Conservation (phyloP, 2,113 vertebrate species). For the Euleptes europaea region DNA sequence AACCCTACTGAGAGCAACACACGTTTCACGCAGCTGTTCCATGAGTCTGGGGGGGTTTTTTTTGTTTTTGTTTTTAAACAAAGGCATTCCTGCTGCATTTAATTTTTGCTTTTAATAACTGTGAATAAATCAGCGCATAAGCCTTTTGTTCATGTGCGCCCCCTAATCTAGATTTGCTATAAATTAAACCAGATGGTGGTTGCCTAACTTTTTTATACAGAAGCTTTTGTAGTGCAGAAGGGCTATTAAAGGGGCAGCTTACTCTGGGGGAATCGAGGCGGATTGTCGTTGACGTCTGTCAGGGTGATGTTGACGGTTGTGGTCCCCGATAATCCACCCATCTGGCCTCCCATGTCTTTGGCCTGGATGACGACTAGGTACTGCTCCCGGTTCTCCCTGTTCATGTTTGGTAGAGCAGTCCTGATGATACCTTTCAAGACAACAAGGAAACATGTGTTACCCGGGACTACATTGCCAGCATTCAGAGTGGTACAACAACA, state of each 20-base stretch:
- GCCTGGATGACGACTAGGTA: constrained; percentile 85
- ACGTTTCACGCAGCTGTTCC: neutral
- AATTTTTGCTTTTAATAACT: constrained; percentile 52
- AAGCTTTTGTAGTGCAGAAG: constrained; percentile 36
- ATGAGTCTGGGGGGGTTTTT: constrained; percentile 14
- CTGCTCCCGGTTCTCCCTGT: constrained; percentile 82
- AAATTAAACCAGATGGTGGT: constrained; percentile 65
- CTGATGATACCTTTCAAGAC: constrained; percentile 78
- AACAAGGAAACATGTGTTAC: neutral
- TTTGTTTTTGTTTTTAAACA: neutral
- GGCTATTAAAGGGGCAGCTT: constrained; percentile 65
- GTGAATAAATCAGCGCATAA: constrained; percentile 47
- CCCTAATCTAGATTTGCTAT: constrained; percentile 60
- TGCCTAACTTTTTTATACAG: constrained; percentile 45
- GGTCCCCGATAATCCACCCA: constrained; percentile 83
- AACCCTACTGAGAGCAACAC: neutral
- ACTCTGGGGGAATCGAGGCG: constrained; percentile 82
- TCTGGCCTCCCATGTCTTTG: constrained; percentile 86
- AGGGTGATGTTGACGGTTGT: constrained; percentile 82
- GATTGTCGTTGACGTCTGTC: constrained; percentile 85
- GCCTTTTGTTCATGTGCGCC: constrained; percentile 48
- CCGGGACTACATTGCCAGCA: neutral
- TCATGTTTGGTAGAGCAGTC: constrained; percentile 83
- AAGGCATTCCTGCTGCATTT: constrained; percentile 50
- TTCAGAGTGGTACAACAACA: neutral